Percentiles rank a stretch among this genome's conserved stretches.
Conservation (phyloP, 2,888 invertebrate genomes). For the Didymodactylos carnosus region DNA sequence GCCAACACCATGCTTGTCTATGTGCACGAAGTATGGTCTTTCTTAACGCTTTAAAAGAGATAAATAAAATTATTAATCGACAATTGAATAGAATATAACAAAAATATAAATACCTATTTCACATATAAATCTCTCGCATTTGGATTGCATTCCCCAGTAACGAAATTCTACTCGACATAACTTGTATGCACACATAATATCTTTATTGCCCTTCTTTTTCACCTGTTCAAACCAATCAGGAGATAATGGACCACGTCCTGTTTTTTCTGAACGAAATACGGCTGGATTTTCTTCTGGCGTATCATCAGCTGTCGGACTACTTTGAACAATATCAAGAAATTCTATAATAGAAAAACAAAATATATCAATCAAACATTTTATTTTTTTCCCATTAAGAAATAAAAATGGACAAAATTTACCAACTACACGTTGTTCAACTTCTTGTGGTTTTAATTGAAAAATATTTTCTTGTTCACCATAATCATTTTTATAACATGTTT, state of each 20-base stretch:
- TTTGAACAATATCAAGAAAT: conserved; percentile 79
- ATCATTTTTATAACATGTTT: conserved; percentile 71
- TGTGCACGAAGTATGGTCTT: conserved; percentile 96
- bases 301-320: conserved; percentile 60
- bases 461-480: conserved; percentile 91
- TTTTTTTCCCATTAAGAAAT: conserved; percentile 17
- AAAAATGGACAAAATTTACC: conserved; percentile 44
- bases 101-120: conserved; percentile 49
- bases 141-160: conserved; percentile 99
- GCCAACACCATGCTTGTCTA: conserved; percentile 93
- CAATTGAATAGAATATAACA: no score
- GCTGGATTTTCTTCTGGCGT: conserved; percentile 76
- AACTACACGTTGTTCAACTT: conserved; percentile 63
- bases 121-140: conserved; percentile 93
- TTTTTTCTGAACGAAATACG: conserved; percentile 66
- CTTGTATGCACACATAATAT: conserved; percentile 98
- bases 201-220: conserved; percentile 53
- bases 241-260: conserved; percentile 63
- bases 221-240: conserved; percentile 79
- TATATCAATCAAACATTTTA: not conserved
- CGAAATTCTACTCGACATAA: conserved; percentile 90
- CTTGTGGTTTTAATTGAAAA: conserved; percentile 66
- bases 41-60: conserved; percentile 46
- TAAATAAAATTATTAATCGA: no score
- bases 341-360: conserved; percentile 41